phyloP scores from a whole-genome alignment of 2,888 invertebrate species.

The Drosophila phalerata region DNA sequence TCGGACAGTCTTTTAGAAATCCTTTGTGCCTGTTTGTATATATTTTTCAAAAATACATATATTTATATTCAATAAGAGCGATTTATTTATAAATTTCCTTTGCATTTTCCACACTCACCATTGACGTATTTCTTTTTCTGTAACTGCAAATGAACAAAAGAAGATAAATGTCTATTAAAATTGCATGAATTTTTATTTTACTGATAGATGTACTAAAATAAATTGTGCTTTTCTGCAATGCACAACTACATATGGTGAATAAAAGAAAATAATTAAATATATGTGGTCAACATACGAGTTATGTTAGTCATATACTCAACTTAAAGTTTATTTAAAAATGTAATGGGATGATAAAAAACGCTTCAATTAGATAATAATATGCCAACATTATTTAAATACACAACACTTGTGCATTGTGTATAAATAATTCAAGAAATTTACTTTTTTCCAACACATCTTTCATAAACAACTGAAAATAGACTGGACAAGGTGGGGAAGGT shows the following conservation, averaged over 20 bases:
- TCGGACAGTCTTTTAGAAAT: constrained; percentile 98
- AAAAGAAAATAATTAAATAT: not conserved
- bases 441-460: not conserved
- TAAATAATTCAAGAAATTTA: constrained; percentile 13
- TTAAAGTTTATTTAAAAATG: no score
- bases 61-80: constrained; percentile 9
- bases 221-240: not conserved
- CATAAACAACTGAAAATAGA: constrained; percentile 30
- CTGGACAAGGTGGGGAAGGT: not conserved
- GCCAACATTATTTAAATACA: not conserved
- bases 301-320: no score
- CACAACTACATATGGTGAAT: not conserved
- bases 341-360: not conserved
- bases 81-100: constrained; percentile 8
- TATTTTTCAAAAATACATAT: constrained; percentile 15
- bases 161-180: constrained; percentile 24
- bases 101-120: constrained; percentile 74
- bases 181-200: constrained; percentile 14
- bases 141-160: constrained; percentile 70
- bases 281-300: not conserved
- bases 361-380: not conserved
- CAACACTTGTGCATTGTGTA: not conserved
- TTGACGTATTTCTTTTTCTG: constrained; percentile 84
- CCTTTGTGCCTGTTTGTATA: constrained; percentile 94
- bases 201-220: not conserved